Base-by-base conservation (phyloP, 2,888 invertebrate species). In the Lepidonotus clava region DNA sequence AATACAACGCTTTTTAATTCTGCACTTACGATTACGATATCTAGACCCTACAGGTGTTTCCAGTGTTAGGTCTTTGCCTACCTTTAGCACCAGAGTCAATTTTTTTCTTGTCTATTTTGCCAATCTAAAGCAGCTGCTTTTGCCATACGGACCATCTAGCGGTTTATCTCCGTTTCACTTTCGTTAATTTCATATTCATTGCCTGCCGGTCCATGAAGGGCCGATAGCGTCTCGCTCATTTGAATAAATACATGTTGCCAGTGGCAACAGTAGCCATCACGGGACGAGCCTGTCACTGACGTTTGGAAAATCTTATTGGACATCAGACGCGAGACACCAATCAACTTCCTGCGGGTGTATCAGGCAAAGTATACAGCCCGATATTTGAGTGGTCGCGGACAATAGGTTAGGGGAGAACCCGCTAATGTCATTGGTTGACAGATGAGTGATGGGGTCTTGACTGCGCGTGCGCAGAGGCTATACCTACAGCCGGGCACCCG, bases 231-330 rank as follows among this genome's bases (percentile, higher is more conserved):
- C 24, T 61, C n/a, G 2, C 28, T 61, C 24, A 61, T 61, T 61
- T 61, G 28, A 61, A 61, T 61, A 61, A 61, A 61, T 61, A 61
- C 61, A 32, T 61, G 61, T 61, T 61, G 61, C 61, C 61, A 61
- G 24, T 61, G 28, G 61, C 61, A 61, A 61, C 61, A 61, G 28
- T 61, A 24, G 28, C 61, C 61, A 61, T 61, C 61, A 6, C n/a
- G n/a, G n/a, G n/a, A n/a, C n/a, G n/a, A n/a, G n/a, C n/a, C n/a
- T n/a, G n/a, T n/a, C n/a, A n/a, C n/a, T n/a, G n/a, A n/a, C n/a
- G 61, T 61, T 32, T 61, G 28, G 28, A 61, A 53, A 61, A 61
- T 61, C 61, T 61, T 61, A 61, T 61, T 61, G 61, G 61, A 61
- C 28, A 61, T 61, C 61, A 61, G 61, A 32, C 61, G 24, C 61